Evolutionary conservation across 1,140 invertebrate species (phyloP), one percentile per base, ranked within the genome.

Genomic region (Bombus fervidus): DNA sequence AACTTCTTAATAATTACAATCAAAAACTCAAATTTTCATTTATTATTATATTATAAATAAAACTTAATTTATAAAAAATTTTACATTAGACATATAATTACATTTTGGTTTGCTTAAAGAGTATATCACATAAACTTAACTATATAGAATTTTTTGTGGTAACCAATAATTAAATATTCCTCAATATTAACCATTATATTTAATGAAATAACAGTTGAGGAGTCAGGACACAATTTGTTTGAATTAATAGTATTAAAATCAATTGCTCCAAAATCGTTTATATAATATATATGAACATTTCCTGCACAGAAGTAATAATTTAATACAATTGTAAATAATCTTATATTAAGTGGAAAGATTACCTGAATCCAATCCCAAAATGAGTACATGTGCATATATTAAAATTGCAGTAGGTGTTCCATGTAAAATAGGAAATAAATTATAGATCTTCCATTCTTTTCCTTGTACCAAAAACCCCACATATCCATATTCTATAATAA

Each of bases 361-460:
- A 91, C 91, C 91, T 71, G 84, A 87, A 69, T 89, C 86, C 73
- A 91, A 73, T 3, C 91, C 91, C 39, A 92, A n/a, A 57, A 92
- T 10, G 39, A 92, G 87, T 25, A 91, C 2, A 69, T 75, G 47
- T 25, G 78, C 64, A 66, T 87, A 77, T 69, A 89, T 81, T 22
- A 89, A 66, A 47, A 92, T 62, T 22, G 88, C 74, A 53, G 91
- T 89, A 6, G 89, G 84, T n/a, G 1, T n/a, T 22, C 82, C 80
- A 62, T 84, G 37, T 47, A 91, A 74, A 41, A 86, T 66, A 18
- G 88, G 72, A 82, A 89, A 90, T 18, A 88, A 5, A 75, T 91
- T 87, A 43, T 87, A 74, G n/a, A 92, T 75, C 68, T 86, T 77
- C 91, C 90, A 92, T 68, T 88, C 25, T 83, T 53, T 76, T 57